phyloP scores from a whole-genome alignment of 2,797 vertebrate genomes.

The Dallia pectoralis region DNA sequence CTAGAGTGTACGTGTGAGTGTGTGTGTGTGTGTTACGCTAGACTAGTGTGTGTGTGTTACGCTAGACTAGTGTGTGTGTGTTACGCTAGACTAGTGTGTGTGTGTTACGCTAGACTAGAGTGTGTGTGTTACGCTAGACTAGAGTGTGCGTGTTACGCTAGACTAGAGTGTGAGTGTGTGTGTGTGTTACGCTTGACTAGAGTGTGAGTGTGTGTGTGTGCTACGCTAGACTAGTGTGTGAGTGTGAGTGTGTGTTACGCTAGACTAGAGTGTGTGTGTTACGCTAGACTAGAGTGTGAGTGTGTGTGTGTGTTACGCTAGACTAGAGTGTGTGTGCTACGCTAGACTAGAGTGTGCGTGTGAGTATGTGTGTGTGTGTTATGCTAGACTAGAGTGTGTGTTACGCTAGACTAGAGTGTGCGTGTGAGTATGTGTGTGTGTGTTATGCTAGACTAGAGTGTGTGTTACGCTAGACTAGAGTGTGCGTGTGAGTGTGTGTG shows the following conservation, averaged over 20 bases:
- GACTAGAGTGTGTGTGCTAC: neutral
- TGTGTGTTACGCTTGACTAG: neutral
- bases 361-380: too few relatives aligned
- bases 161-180: too few relatives aligned
- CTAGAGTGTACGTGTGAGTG: too few relatives aligned
- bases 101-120: slow-evolving; percentile 3
- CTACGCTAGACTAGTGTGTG: slow-evolving; percentile 7
- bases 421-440: too few relatives aligned
- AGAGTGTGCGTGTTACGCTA: neutral
- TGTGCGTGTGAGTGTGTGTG: too few relatives aligned
- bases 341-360: too few relatives aligned
- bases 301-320: neutral
- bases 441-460: neutral
- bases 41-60: neutral
- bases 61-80: neutral
- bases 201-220: neutral
- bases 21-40: neutral
- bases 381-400: neutral
- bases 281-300: slow-evolving; percentile 9
- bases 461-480: slow-evolving; percentile 4
- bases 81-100: neutral
- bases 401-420: slow-evolving; percentile 9
- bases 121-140: neutral
- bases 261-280: neutral
- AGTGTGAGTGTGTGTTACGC: too few relatives aligned